phyloP scores from a whole-genome alignment of 2,888 invertebrate genomes.

The Harmothoe impar region DNA sequence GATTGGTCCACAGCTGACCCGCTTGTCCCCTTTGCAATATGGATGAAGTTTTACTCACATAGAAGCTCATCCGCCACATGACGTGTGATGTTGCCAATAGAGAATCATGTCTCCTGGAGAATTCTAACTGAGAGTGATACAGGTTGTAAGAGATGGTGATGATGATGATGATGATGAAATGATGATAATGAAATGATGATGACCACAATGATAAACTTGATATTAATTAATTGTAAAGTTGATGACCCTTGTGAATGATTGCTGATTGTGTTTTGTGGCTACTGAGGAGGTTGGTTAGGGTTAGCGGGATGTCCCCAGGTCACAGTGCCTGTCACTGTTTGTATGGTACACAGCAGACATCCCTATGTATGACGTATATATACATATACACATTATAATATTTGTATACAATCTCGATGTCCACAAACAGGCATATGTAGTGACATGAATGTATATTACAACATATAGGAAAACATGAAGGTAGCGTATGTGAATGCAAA shows the following conservation, averaged over 20 bases:
- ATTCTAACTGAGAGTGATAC: slow-evolving; percentile 1
- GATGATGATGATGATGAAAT: slow-evolving; percentile 1
- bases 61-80: neutral
- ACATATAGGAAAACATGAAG: neutral
- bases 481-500: slow-evolving; percentile 33
- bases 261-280: slow-evolving; percentile 33
- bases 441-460: slow-evolving; percentile 6
- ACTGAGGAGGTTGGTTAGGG: neutral
- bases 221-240: slow-evolving; percentile 49
- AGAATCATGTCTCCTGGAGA: neutral
- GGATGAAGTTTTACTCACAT: neutral
- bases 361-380: slow-evolving; percentile 2
- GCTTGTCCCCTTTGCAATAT: neutral
- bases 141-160: neutral
- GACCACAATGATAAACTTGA: slow-evolving; percentile 23
- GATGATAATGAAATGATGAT: neutral
- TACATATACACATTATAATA: slow-evolving; percentile 30
- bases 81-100: neutral
- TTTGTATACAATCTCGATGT: slow-evolving; percentile 6
- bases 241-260: slow-evolving; percentile 17
- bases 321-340: neutral
- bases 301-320: neutral
- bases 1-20: too few species aligned
- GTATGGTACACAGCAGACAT: neutral
- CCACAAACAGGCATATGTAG: neutral